Evolutionary conservation across 1,140 invertebrate species (phyloP), one percentile per base, ranked within the genome.

Genomic region (Hesperophylax magnus): DNA sequence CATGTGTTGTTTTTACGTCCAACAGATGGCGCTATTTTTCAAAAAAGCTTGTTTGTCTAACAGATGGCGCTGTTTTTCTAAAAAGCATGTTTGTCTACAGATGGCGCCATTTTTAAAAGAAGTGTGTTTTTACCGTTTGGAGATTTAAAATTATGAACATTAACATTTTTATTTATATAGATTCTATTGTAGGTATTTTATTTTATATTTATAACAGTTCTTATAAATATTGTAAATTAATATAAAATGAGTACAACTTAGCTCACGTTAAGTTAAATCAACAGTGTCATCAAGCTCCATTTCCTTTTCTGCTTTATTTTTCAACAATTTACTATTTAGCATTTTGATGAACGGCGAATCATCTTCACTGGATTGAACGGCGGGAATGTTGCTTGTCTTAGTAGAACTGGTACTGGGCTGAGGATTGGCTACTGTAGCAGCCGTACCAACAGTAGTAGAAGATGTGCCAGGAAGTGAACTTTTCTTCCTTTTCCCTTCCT

Each of bases 221-320:
- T 27, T 27, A 27, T 27, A 27, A 27, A 2, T 27, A 27, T 27
- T 27, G 2, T 27, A 27, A 2, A 2, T 2, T 27, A 27, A 27
- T 2, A 27, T 27, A 27, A 27, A n/a, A 8, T 39, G 1, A 5
- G 34, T n/a, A 1, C 8, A n/a, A 18, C 54, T 22, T 18, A 58
- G 56, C 56, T n/a, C 6, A 61, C 22, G 17, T 72, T 79, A 79
- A 3, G 78, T 79, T 17, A 79, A 47, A n/a, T 79, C 78, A 31
- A 79, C 61, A 14, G 78, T 58, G n/a, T 79, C 78, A 79, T 79
- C 67, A 8, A 65, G 24, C 14, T 77, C 75, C 39, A 47, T 77
- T 56, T 69, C 63, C 27, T 78, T 56, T 9, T 31, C n/a, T 18
- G 20, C 18, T 56, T 27, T 69, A 27, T 56, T 77, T 18, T 54